Base-by-base conservation (phyloP, 2,888 invertebrate genomes). In the Panopea generosa region DNA sequence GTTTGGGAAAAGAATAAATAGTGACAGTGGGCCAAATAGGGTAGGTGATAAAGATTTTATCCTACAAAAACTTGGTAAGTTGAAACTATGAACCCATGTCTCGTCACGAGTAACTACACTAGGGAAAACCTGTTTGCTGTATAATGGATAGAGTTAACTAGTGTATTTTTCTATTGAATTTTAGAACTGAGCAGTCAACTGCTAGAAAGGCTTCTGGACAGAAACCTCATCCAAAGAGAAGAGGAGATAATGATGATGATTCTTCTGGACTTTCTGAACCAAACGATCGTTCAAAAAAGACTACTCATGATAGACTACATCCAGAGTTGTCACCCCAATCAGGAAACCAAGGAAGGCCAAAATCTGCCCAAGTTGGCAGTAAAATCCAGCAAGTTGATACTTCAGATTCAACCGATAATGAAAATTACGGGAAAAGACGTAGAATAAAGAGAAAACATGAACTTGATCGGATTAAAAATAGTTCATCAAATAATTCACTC, bases 391-490 rank as follows among this genome's bases (percentile, higher is more conserved):
- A 63, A 26, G 22, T 52, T 29, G 85, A 87, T 33, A 86, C 87
- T 2, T 89, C 89, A n/a, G 89, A 90, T 67, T 89, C 88, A 2
- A 87, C 89, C 7, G 90, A 90, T 72, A 86, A 83, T 26, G 90
- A 90, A 72, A 74, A 74, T 29, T 77, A 78, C 33, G 52, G 52
- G 20, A 47, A 49, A 45, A 83, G 84, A 50, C 81, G 82, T 49
- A 65, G 86, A 52, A 83, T 84, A 50, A 83, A 83, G 57, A 86
- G 85, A 52, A 87, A 85, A 53, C 84, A 84, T 67, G 82, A 87
- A 52, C 75, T 87, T 24, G 89, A 90, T 59, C 83, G 83, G 69
- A 73, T 77, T n/a, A 90, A 89, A 69, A 90, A 86, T 76, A 83
- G 79, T n/a, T 90, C 90, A 2, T 69, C 85, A 65, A 83, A 84